These are phyloP conservation scores for Hypotaenidia okinawae DNA, from an alignment of 2,797 vertebrate genomes.

Conservation along the genomic window DNA sequence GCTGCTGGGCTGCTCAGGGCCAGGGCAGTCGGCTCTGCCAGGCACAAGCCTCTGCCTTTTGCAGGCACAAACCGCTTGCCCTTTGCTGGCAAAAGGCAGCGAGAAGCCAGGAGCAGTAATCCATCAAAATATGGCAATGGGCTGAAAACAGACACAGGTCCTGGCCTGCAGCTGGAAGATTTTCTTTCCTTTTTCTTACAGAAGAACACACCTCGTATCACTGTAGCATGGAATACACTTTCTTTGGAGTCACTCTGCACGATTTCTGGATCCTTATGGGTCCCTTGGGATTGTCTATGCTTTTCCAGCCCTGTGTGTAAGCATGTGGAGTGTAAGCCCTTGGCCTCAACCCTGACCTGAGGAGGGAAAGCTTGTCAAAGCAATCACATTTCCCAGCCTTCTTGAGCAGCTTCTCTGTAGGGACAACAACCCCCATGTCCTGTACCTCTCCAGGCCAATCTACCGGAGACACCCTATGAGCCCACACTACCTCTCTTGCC, in stretches of 20 bases:
- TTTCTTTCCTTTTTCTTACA: background rate
- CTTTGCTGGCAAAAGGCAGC: background rate
- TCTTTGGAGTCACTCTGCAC: background rate
- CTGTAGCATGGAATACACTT: rapidly evolving
- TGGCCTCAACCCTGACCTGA: background rate
- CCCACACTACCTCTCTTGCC: background rate
- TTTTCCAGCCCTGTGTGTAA: background rate
- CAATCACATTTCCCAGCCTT: background rate
- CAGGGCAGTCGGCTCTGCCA: background rate
- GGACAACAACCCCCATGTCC: background rate
- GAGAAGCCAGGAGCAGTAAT: background rate
- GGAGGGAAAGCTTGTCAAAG: background rate
- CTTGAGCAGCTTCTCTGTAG: background rate
- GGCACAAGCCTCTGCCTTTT: background rate
- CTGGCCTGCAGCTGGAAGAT: background rate
- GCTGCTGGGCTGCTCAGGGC: background rate
- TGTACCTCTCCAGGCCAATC: background rate
- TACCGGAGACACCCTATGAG: background rate
- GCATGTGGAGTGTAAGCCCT: background rate
- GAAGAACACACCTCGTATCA: background rate
- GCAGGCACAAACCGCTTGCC: too few relatives aligned
- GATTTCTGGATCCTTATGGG: background rate
- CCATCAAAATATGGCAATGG: rapidly evolving
- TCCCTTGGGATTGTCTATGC: background rate
- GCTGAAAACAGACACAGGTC: background rate